These are phyloP conservation scores for Sisyra terminalis DNA, from an alignment of 2,888 invertebrate species.

Conservation along the genomic window DNA sequence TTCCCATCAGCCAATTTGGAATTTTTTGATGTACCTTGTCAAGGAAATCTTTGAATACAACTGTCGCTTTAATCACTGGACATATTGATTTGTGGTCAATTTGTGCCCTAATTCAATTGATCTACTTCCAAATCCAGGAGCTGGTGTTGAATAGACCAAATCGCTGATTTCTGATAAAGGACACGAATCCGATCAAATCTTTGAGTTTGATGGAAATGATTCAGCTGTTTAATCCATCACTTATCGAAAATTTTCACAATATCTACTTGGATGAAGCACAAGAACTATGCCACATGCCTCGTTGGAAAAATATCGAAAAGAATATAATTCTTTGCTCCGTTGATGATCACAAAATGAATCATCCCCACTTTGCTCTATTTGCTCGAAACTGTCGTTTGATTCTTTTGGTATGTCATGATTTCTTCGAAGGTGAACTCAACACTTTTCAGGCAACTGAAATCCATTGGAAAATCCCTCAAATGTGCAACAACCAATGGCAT, in stretches of 20 bases:
- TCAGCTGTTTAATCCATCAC: conserved; percentile 71
- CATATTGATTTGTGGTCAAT: conserved; percentile 80
- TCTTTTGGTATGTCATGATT: conserved; percentile 76
- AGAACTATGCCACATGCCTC: conserved; percentile 55
- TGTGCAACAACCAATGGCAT: conserved; percentile 98
- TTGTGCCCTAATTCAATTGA: conserved; percentile 71
- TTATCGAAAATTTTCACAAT: conserved; percentile 75
- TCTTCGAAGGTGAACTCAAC: conserved; percentile 81
- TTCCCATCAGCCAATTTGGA: conserved; percentile 61
- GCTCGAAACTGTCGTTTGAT: conserved; percentile 94
- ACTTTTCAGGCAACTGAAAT: conserved; percentile 96
- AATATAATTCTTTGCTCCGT: conserved; percentile 93
- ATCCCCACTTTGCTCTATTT: conserved; percentile 95
- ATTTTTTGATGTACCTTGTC: conserved; percentile 42
- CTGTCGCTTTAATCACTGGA: conserved; percentile 32
- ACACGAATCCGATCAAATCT: conserved; percentile 76
- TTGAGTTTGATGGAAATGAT: conserved; percentile 84
- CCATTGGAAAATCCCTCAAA: conserved; percentile 92
- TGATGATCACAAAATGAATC: conserved; percentile 97
- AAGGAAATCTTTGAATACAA: conserved; percentile 30
- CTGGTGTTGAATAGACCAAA: conserved; percentile 67
- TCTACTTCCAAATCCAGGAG: conserved; percentile 67
- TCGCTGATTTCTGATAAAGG: conserved; percentile 69
- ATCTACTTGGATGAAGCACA: conserved; percentile 91
- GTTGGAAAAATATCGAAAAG: conserved; percentile 81